Evolutionary conservation across 1,140 invertebrate species (phyloP), one percentile per base, ranked within the genome.

Genomic region (Dreissena polymorpha): DNA sequence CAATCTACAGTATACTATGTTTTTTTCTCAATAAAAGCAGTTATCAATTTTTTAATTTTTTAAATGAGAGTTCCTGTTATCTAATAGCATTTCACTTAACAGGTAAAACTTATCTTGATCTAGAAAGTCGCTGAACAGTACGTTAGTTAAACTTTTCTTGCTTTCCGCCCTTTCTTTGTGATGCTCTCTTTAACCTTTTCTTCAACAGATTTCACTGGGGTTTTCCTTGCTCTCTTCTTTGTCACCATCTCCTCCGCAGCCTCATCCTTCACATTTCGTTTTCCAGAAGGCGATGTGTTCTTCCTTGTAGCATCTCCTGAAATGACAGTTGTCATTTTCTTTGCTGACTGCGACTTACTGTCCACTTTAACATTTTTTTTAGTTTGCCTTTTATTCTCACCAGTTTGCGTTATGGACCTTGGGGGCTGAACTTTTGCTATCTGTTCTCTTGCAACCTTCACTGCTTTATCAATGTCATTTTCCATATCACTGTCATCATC

Each of bases 131-230:
- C 8, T 39, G 2, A 39, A 2, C 8, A 39, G 39, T 39, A 39
- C 3, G 39, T 55, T 55, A 55, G 53, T 74, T 39, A 67, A 10
- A 14, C 64, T n/a, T 77, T 77, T 23, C 29, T 77, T 51, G 63
- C 64, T 23, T 77, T 77, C 65, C 53, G 65, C 10, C 63, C 50
- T 77, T 53, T 77, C 39, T 51, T 50, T 23, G n/a, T 68, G n/a
- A 65, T 23, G 10, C 53, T 77, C 51, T 68, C 13, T 6, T 18
- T 0, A 16, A 29, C 27, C 16, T 25, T 29, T 68, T 68, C 65
- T 25, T 68, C 25, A 68, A 25, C 27, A n/a, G 21, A 1, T 68
- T 51, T 77, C 7, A 2, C 60, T 53, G 29, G 25, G 23, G 25
- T 51, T 8, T 55, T 25, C 67, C 67, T 29, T 23, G n/a, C 39